phyloP scores from a whole-genome alignment of 2,113 vertebrate genomes.

The Excalfactoria chinensis region DNA sequence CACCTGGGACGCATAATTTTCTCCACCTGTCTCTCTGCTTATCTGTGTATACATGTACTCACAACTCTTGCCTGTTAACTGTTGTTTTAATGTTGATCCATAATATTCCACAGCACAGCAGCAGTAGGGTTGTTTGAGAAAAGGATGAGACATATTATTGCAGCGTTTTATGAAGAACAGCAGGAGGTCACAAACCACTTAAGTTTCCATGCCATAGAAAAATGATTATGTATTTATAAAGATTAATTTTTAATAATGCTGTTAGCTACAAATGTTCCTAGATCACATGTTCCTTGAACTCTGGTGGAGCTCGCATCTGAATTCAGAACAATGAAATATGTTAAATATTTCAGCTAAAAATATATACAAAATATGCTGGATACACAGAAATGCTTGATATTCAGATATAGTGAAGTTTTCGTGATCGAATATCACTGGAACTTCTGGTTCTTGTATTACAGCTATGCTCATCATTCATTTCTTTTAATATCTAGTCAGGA shows the following conservation, averaged over 20 bases:
- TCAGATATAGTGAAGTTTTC: not conserved
- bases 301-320: constrained; percentile 22
- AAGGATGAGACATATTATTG: constrained; percentile 13
- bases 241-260: constrained; percentile 64
- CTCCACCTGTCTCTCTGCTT: not conserved
- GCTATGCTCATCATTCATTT: not conserved
- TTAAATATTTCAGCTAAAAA: not conserved
- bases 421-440: not conserved
- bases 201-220: constrained; percentile 3
- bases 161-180: constrained; percentile 38
- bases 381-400: not conserved
- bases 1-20: not conserved
- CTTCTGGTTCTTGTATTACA: not conserved
- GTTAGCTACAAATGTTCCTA: constrained; percentile 35
- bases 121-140: not conserved
- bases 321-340: constrained; percentile 12
- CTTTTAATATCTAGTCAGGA: constrained; percentile 9
- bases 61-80: not conserved
- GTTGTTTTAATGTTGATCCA: not conserved
- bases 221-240: constrained; percentile 55
- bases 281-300: constrained; percentile 34
- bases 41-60: not conserved
- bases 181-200: constrained; percentile 27
- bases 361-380: not conserved
- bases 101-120: not conserved